These are phyloP conservation scores for Salvelinus sp. DNA, from an alignment of 2,113 vertebrate species.

Conservation along the genomic window DNA sequence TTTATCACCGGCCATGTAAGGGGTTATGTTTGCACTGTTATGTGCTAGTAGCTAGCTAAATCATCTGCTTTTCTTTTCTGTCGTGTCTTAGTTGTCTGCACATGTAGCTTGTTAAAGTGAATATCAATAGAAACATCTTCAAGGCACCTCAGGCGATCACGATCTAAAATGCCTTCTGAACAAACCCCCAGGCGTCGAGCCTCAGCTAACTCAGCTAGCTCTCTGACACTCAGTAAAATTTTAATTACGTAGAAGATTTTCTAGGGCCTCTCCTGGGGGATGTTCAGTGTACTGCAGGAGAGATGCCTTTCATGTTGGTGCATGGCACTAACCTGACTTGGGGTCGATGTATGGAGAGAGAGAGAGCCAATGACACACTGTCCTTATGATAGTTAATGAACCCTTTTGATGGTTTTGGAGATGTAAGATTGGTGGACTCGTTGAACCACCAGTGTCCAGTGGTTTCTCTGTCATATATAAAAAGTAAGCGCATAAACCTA, in stretches of 20 bases:
- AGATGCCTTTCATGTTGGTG: neutral
- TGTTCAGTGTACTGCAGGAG: neutral
- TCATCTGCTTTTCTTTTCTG: neutral
- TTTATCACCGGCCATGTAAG: neutral
- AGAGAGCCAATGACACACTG: neutral
- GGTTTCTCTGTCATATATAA: neutral
- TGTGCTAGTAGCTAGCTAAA: no score
- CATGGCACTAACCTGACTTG: neutral
- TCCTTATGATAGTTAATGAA: neutral
- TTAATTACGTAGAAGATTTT: slow-evolving; percentile 10
- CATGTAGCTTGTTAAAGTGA: slow-evolving; percentile 19
- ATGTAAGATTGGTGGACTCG: no score
- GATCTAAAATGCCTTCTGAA: slow-evolving; percentile 26
- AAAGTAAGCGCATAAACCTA: neutral
- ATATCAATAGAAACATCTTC: slow-evolving; percentile 18
- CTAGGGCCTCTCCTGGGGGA: neutral
- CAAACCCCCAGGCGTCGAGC: slow-evolving; percentile 8
- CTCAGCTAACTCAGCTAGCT: neutral
- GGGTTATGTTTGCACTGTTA: neutral
- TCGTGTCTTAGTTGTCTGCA: slow-evolving; percentile 16
- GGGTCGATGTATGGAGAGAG: neutral
- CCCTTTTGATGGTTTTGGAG: neutral
- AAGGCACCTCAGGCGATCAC: slow-evolving; percentile 23
- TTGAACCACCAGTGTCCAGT: neutral
- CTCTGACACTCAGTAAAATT: slow-evolving; percentile 15